A percentile compares a stretch with the other conserved stretches of the same genome.
phyloP scores from a whole-genome alignment of 1,140 invertebrate species.

The Orchestia grillus region DNA sequence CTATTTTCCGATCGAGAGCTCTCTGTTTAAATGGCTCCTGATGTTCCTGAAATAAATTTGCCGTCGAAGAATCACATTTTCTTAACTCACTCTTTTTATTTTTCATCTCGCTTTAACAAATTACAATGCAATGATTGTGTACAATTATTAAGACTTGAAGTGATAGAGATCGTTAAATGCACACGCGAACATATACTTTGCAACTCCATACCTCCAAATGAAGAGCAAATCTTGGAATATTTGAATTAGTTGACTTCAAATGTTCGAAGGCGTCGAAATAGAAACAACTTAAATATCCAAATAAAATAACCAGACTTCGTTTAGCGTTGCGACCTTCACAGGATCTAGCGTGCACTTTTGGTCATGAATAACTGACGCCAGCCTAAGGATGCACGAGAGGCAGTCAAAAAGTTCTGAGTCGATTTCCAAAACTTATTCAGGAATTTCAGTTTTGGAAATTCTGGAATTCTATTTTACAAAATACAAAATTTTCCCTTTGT shows the following conservation, averaged over 20 bases:
- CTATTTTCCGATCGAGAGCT: no score
- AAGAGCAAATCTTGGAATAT: not conserved
- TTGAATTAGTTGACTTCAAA: not conserved
- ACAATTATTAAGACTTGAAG: not conserved
- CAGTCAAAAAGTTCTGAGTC: no score
- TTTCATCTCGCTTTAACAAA: no score
- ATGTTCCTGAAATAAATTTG: no score
- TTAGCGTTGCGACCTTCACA: not conserved
- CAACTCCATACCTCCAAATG: not conserved
- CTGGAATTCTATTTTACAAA: no score
- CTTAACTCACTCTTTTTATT: no score
- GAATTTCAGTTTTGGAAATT: no score
- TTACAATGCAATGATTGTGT: not conserved
- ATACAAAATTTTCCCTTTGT: no score
- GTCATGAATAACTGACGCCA: not conserved
- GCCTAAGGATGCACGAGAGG: no score
- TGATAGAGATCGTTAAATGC: not conserved
- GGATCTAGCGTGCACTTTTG: not conserved
- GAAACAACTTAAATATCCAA: not conserved
- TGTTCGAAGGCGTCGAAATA: not conserved
- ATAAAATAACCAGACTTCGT: not conserved
- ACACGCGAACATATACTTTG: not conserved
- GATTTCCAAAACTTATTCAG: no score
- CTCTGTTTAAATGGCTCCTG: no score
- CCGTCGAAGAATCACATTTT: no score